These are phyloP conservation scores for Drosophila virilis DNA, from an alignment of 1,140 invertebrate genomes.

Conservation along the genomic window DNA sequence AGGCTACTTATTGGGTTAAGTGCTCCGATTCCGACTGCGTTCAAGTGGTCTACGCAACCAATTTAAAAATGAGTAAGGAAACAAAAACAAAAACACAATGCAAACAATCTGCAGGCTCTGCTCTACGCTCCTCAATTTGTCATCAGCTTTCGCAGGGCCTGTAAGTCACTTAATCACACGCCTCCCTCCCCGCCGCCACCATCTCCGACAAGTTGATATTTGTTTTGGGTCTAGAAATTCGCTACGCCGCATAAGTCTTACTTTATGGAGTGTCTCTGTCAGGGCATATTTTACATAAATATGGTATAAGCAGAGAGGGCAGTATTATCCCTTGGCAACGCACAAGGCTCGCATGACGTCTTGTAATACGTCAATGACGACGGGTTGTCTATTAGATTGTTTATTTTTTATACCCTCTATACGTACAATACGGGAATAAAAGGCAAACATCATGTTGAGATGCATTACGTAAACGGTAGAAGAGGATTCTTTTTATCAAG, in stretches of 20 bases:
- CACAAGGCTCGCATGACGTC: constrained; percentile 73
- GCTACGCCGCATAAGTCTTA: constrained; percentile 70
- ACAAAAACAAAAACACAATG: constrained; percentile 23
- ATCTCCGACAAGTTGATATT: constrained; percentile 1
- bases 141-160: constrained; percentile 63
- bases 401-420: constrained; percentile 55
- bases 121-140: constrained; percentile 64
- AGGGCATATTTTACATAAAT: constrained; percentile 64
- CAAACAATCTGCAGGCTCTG: constrained; percentile 37
- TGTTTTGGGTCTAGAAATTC: constrained; percentile 51
- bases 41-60: constrained; percentile 74
- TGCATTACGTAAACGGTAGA: not conserved
- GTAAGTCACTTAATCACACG: constrained; percentile 60
- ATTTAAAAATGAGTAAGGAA: constrained; percentile 52
- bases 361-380: constrained; percentile 80
- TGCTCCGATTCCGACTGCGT: constrained; percentile 42
- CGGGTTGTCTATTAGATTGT: constrained; percentile 80
- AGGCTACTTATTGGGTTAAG: constrained; percentile 54
- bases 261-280: constrained; percentile 19
- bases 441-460: not conserved
- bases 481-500: too few species aligned
- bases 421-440: not conserved
- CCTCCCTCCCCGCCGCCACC: not conserved
- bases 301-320: constrained; percentile 17
- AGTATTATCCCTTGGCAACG: constrained; percentile 60